Evolutionary conservation across 2,888 invertebrate genomes (phyloP).

Genomic region (Spatulosminthurus flaviceps): DNA sequence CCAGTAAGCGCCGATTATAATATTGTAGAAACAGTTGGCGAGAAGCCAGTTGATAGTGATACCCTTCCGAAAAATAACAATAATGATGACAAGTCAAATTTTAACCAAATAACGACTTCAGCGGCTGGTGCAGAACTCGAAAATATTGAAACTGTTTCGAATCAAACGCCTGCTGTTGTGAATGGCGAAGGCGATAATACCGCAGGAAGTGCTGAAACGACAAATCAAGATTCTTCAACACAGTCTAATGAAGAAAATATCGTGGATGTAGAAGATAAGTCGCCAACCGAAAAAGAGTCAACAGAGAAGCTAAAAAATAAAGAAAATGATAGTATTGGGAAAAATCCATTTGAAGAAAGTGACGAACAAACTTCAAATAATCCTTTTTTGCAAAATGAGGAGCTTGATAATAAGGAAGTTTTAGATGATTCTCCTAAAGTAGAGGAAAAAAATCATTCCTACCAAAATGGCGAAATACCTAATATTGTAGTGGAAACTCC

Average conservation of each 20-base stretch:
- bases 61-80: neutral
- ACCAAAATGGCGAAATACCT: conserved; percentile 47
- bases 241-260: neutral
- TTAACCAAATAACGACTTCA: no score
- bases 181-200: conserved; percentile 1
- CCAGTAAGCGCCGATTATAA: neutral
- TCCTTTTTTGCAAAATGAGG: neutral
- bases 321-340: neutral
- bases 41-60: neutral
- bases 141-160: no score
- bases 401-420: conserved; percentile 19
- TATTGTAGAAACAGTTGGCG: neutral
- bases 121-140: no score
- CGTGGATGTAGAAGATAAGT: conserved; percentile 17
- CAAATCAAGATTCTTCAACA: neutral
- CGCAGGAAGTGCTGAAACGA: neutral
- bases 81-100: neutral
- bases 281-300: conserved; percentile 21
- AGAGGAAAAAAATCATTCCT: conserved; percentile 1
- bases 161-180: neutral
- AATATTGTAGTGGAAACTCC: conserved; percentile 52
- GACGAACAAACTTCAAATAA: neutral
- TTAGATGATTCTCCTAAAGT: conserved; percentile 20
- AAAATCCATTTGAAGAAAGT: conserved; percentile 21
- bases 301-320: conserved; percentile 5